Base-by-base conservation (phyloP, 2,113 vertebrate species). In the Myrmophylax atrothorax region DNA sequence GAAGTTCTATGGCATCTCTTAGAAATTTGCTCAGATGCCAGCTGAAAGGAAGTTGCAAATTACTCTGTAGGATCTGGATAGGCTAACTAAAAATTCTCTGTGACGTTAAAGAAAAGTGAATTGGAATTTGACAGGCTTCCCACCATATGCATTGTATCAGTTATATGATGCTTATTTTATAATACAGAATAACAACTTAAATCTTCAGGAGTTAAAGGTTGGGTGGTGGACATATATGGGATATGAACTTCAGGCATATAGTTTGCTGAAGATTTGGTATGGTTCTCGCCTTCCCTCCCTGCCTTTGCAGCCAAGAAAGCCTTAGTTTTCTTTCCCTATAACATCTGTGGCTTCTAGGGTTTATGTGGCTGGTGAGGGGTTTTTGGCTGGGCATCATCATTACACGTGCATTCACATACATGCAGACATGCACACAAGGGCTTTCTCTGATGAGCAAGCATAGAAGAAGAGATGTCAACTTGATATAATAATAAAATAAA, bases 401-500 rank as follows among this genome's bases (percentile, higher is more conserved):
- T 80, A 31, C 5, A 7, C 33, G 42, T 59, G n/a, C 22, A 29
- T 9, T 40, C 12, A 49, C 20, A 35, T 26, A 52, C 10, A n/a
- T 73, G 31, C 53, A 72, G 12, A 46, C 11, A 20, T 6, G 8
- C 16, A 16, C 23, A 9, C n/a, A 14, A 14, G 44, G 46, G 6
- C 19, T 64, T 75, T 87, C 58, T 94, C 69, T 92, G 64, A 89
- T 46, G 85, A 82, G 31, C 37, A 92, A 80, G 73, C 25, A 18
- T 1, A 91, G 60, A 94, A 91, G 60, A 94, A 88, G 55, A 96
- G 68, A 60, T 72, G 28, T 78, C 58, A 67, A 46, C 37, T 66
- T 23, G 3, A 20, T 67, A 77, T 95, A 83, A 91, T 52, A 55
- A 76, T 92, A 92, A 95, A 85, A 93, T 90, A 94, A 93, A 92